Conservation (phyloP, 2,888 invertebrate species). For the Drosophila birchii region DNA sequence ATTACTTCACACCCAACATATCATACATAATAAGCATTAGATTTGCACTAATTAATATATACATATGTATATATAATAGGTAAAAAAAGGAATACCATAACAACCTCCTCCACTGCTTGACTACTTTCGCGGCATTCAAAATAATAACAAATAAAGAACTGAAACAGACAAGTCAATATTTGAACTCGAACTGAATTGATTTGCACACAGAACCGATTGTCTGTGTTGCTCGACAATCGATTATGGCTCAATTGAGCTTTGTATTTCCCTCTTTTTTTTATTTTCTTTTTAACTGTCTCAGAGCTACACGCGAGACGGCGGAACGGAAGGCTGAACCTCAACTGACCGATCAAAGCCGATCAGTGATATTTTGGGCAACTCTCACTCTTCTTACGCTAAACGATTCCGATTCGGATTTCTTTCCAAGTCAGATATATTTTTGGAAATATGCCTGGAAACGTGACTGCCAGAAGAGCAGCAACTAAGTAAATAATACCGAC, state of each 20-base stretch:
- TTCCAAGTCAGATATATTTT: slow-evolving; percentile 10
- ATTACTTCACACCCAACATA: neutral
- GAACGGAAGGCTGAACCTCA: slow-evolving; percentile 28
- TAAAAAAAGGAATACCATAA: neutral
- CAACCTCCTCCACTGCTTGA: neutral
- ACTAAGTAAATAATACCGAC: slow-evolving; percentile 32
- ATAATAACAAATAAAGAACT: slow-evolving; percentile 2
- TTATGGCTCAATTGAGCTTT: slow-evolving; percentile 23
- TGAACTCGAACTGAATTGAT: slow-evolving; percentile 21
- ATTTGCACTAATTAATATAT: neutral
- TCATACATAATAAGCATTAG: neutral
- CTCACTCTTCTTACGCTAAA: slow-evolving; percentile 23
- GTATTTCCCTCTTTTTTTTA: neutral
- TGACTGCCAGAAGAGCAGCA: slow-evolving; percentile 41
- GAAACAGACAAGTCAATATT: slow-evolving; percentile 15
- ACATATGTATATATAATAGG: neutral
- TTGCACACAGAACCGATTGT: slow-evolving; percentile 17
- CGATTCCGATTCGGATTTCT: slow-evolving; percentile 10
- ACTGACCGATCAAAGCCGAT: slow-evolving; percentile 22
- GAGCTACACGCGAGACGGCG: slow-evolving; percentile 21
- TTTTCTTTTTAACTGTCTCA: neutral
- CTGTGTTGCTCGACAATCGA: slow-evolving; percentile 7
- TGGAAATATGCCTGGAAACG: slow-evolving; percentile 40
- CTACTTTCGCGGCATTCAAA: neutral
- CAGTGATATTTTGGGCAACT: slow-evolving; percentile 18